A percentile compares a stretch with the other conserved stretches of the same genome.
Conservation (phyloP, 1,140 invertebrate genomes). For the Agrypnia vestita region DNA sequence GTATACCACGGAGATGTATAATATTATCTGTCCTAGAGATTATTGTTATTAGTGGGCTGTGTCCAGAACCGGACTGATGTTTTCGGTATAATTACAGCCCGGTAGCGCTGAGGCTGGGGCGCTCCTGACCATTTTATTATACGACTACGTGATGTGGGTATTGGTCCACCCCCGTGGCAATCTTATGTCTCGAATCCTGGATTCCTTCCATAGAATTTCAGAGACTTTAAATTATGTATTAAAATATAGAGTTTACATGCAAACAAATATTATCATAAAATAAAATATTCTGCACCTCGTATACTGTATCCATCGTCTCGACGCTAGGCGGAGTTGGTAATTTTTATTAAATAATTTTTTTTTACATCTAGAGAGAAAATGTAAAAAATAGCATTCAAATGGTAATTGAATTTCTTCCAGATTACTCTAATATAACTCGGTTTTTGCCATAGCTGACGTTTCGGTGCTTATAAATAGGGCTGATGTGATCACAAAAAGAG, state of each 20-base stretch:
- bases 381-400: no score
- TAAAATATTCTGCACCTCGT: no score
- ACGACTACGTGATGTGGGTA: constrained; percentile 60
- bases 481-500: no score
- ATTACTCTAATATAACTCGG: no score
- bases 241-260: not conserved
- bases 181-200: constrained; percentile 24
- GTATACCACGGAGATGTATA: constrained; percentile 2
- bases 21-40: constrained; percentile 60
- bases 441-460: no score
- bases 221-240: not conserved
- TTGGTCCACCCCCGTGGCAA: constrained; percentile 44
- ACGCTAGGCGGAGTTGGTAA: no score
- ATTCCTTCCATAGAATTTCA: constrained; percentile 19
- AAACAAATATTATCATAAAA: no score
- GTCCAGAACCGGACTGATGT: constrained; percentile 18
- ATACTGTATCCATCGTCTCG: no score
- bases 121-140: constrained; percentile 58
- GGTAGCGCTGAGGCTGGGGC: constrained; percentile 27
- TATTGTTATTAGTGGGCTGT: constrained; percentile 57
- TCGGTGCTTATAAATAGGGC: no score
- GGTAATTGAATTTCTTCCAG: no score
- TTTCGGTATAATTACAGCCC: constrained; percentile 57
- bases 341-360: no score
- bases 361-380: no score